A percentile compares a stretch with the other conserved stretches of the same genome.
Evolutionary conservation across 2,113 vertebrate species (phyloP).

Genomic region (Forbesichthys agassizii): DNA sequence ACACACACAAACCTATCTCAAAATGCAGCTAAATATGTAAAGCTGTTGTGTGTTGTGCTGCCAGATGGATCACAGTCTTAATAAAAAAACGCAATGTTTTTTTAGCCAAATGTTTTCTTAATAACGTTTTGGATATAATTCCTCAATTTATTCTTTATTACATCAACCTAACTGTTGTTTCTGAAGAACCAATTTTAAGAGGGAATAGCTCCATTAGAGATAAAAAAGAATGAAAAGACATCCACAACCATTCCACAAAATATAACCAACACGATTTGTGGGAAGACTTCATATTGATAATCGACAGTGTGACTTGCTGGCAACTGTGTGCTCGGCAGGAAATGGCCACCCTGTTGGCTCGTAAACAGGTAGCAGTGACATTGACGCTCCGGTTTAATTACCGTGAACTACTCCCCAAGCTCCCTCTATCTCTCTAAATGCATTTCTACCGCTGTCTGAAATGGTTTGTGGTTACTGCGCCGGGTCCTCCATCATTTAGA

Average conservation of each 20-base stretch:
- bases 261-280: slow-evolving; percentile 21
- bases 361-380: slow-evolving; percentile 66
- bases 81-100: background rate
- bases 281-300: slow-evolving; percentile 41
- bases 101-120: background rate
- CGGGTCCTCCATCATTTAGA: slow-evolving; percentile 62
- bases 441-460: slow-evolving; percentile 54
- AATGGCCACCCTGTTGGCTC: slow-evolving; percentile 48
- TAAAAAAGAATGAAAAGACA: slow-evolving; percentile 10
- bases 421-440: slow-evolving; percentile 66
- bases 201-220: slow-evolving; percentile 30
- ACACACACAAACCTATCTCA: background rate
- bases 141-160: slow-evolving; percentile 10
- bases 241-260: background rate
- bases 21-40: slow-evolving; percentile 55
- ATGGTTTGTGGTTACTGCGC: slow-evolving; percentile 58
- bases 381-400: slow-evolving; percentile 71
- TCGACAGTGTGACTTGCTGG: background rate
- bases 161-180: slow-evolving; percentile 19
- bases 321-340: slow-evolving; percentile 37
- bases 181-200: slow-evolving; percentile 10
- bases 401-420: slow-evolving; percentile 62
- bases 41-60: slow-evolving; percentile 37
- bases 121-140: background rate
- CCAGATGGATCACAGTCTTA: slow-evolving; percentile 42